Percentiles rank a stretch among this genome's conserved stretches.
These are phyloP conservation scores for Hydrolagus affinis DNA, from an alignment of 2,113 vertebrate species.

Conservation along the genomic window DNA sequence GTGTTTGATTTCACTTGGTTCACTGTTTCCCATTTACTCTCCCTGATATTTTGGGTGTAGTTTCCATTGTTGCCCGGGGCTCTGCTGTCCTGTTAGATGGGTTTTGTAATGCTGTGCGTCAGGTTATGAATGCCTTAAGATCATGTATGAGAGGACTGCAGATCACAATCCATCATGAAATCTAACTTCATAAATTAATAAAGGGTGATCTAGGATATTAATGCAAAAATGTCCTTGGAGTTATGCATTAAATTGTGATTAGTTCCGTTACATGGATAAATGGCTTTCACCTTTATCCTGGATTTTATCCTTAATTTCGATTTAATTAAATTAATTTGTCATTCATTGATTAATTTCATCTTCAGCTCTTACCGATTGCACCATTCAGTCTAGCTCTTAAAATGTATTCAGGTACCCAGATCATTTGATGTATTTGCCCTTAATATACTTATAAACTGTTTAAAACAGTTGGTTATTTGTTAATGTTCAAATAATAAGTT, in stretches of 20 bases:
- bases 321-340: constrained; percentile 31
- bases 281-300: constrained; percentile 26
- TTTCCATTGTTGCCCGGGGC: background rate
- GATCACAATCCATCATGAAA: constrained; percentile 11
- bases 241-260: constrained; percentile 29
- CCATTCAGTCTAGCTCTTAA: constrained; percentile 15
- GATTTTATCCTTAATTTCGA: constrained; percentile 25
- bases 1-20: background rate
- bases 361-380: background rate
- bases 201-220: background rate
- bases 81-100: background rate
- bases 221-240: constrained; percentile 19
- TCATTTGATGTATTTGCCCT: background rate
- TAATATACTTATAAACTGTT: background rate
- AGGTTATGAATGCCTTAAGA: background rate
- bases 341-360: constrained; percentile 21
- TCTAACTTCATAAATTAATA: constrained; percentile 23
- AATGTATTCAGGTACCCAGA: constrained; percentile 7
- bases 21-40: background rate
- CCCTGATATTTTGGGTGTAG: background rate
- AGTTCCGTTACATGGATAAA: constrained; percentile 20
- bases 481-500: background rate
- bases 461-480: background rate
- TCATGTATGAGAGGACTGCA: background rate
- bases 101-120: background rate